These are phyloP conservation scores for Nowickia ferox DNA, from an alignment of 2,888 invertebrate genomes.

Conservation along the genomic window DNA sequence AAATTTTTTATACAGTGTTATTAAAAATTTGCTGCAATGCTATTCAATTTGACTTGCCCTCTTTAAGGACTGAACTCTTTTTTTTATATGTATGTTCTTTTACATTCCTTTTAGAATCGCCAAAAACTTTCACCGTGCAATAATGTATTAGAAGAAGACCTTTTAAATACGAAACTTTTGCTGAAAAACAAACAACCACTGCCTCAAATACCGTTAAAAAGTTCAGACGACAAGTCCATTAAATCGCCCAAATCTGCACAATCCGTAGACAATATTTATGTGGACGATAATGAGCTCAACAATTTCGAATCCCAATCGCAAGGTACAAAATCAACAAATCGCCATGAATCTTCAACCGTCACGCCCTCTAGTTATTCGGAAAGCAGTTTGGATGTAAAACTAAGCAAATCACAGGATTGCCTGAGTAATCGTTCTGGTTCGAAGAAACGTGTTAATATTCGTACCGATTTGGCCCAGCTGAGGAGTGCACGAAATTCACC, in stretches of 20 bases:
- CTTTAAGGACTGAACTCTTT: neutral
- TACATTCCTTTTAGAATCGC: constrained; percentile 75
- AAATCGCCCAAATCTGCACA: constrained; percentile 76
- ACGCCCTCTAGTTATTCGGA: constrained; percentile 83
- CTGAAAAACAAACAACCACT: constrained; percentile 84
- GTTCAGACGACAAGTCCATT: constrained; percentile 69
- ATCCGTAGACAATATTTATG: constrained; percentile 84
- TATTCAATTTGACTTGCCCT: neutral
- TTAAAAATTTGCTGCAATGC: neutral
- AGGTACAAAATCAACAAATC: constrained; percentile 78
- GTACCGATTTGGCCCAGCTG: constrained; percentile 84
- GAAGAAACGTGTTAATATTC: constrained; percentile 87
- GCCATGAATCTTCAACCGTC: constrained; percentile 82
- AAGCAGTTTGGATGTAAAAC: constrained; percentile 82
- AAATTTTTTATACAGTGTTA: neutral
- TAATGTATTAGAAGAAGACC: constrained; percentile 81
- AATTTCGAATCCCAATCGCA: constrained; percentile 82
- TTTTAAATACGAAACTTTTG: constrained; percentile 81
- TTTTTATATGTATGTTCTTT: neutral
- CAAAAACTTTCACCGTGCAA: constrained; percentile 82
- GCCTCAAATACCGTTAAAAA: constrained; percentile 80
- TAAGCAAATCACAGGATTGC: constrained; percentile 82
- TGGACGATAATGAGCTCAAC: constrained; percentile 82
- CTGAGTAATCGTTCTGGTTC: constrained; percentile 84
- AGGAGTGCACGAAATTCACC: constrained; percentile 80